Conservation (phyloP, 2,888 invertebrate species). For the Orchesella flavescens region DNA sequence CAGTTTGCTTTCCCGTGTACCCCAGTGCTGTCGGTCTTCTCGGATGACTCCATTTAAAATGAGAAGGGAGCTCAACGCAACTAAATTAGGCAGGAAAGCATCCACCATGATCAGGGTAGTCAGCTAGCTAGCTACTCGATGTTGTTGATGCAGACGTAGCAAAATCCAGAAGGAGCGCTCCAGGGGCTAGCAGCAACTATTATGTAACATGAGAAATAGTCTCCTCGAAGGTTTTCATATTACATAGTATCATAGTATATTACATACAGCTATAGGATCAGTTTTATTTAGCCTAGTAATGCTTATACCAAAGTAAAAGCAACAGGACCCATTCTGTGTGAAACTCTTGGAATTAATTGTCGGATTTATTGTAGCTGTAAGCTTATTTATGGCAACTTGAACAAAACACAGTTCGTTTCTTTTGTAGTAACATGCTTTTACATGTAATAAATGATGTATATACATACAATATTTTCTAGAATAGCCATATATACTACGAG, state of each 20-base stretch:
- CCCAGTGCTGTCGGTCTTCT: too few species aligned
- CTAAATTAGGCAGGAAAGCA: too few species aligned
- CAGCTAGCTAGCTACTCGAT: background rate
- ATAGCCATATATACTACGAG: too few species aligned
- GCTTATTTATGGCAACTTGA: conserved; percentile 2
- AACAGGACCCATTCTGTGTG: conserved; percentile 11
- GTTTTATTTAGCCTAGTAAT: conserved; percentile 4
- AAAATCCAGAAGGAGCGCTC: background rate
- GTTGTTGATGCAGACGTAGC: background rate
- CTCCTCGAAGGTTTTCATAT: background rate
- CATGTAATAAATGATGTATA: too few species aligned
- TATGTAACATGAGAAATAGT: background rate
- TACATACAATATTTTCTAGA: too few species aligned
- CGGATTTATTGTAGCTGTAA: conserved; percentile 7
- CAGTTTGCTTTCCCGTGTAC: too few species aligned
- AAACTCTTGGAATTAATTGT: conserved; percentile 11
- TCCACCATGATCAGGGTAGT: background rate
- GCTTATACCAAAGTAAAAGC: conserved; percentile 4
- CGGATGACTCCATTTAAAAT: too few species aligned
- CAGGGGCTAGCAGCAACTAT: background rate
- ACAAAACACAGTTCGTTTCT: background rate
- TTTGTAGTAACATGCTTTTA: background rate
- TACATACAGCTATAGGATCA: conserved; percentile 1
- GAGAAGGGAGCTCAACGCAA: too few species aligned
- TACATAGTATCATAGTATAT: too few species aligned